Conservation (phyloP, 2,888 invertebrate species). For the Plebejus anna region DNA sequence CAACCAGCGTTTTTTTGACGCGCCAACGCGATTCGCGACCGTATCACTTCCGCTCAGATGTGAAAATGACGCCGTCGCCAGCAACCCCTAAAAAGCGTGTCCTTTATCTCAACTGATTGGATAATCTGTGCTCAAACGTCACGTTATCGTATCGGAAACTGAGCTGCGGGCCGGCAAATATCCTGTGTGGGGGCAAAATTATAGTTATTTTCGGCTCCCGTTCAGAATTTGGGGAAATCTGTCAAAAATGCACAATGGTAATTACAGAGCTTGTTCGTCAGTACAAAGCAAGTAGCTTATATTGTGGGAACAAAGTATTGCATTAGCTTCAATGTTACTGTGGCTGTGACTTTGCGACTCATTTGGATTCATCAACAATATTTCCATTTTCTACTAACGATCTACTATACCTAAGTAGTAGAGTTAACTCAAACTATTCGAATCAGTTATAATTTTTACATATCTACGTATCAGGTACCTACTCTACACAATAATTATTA, state of each 20-base stretch:
- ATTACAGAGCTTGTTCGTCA: conserved; percentile 68
- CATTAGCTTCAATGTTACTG: not conserved
- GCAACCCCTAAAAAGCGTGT: conserved; percentile 68
- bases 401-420: not conserved
- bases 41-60: conserved; percentile 44
- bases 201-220: conserved; percentile 71
- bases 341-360: not conserved
- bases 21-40: conserved; percentile 39
- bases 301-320: conserved; percentile 1
- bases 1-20: conserved; percentile 41
- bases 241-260: conserved; percentile 65
- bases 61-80: conserved; percentile 48
- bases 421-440: not conserved
- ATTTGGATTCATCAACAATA: not conserved
- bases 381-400: not conserved
- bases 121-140: conserved; percentile 78
- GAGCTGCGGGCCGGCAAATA: conserved; percentile 65
- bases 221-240: conserved; percentile 69
- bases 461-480: too few species aligned
- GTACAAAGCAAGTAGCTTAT: conserved; percentile 31
- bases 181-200: conserved; percentile 76
- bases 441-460: not conserved
- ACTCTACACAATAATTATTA: too few species aligned
- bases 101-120: conserved; percentile 80
- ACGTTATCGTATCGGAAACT: conserved; percentile 77